Conservation (phyloP, 2,797 vertebrate genomes). For the Glyptemys insculpta region DNA sequence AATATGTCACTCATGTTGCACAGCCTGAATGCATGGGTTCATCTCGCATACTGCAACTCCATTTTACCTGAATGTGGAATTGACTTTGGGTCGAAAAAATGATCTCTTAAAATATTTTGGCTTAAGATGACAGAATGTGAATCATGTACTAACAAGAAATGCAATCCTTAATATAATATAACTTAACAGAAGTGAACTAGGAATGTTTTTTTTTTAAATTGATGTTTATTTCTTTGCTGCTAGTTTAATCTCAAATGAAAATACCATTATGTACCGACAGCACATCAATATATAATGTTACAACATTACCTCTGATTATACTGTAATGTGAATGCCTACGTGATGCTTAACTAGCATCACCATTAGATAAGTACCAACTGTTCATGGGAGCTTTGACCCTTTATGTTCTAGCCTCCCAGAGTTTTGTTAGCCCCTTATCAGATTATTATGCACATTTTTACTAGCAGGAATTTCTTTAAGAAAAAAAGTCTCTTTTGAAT, state of each 20-base stretch:
- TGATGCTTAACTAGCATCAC: not conserved
- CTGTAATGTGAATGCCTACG: not conserved
- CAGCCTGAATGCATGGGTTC: not conserved
- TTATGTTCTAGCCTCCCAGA: not conserved
- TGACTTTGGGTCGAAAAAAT: not conserved
- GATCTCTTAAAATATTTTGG: not conserved
- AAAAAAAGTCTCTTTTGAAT: not conserved
- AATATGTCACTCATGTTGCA: not conserved
- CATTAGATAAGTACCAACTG: not conserved
- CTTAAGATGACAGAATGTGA: not conserved
- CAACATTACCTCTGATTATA: not conserved
- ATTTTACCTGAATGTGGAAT: not conserved
- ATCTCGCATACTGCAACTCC: not conserved
- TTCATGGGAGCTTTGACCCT: not conserved
- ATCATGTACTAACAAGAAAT: not conserved
- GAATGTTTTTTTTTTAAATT: not conserved
- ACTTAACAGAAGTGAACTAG: not conserved
- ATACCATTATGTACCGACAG: not conserved
- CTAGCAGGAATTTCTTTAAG: not conserved
- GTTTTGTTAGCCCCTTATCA: not conserved
- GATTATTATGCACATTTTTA: not conserved
- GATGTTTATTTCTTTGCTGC: not conserved
- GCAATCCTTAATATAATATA: not conserved
- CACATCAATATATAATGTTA: not conserved
- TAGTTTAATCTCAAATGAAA: not conserved